These are phyloP conservation scores for Zaprionus davidi DNA, from an alignment of 1,140 invertebrate genomes.

Conservation along the genomic window DNA sequence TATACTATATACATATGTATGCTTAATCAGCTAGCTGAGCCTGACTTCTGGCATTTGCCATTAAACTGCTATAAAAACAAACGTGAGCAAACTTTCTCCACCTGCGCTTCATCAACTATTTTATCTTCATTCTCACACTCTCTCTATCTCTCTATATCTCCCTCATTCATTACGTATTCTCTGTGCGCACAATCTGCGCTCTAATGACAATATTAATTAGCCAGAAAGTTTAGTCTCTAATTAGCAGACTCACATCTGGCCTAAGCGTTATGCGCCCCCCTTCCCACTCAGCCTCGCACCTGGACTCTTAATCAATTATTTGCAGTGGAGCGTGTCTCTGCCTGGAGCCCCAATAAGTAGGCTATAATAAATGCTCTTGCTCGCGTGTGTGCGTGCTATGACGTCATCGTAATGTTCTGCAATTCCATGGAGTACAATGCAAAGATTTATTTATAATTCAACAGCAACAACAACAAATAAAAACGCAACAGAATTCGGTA, in stretches of 20 bases:
- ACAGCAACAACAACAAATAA: slow-evolving; percentile 39
- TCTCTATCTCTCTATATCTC: slow-evolving; percentile 1
- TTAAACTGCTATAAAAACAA: neutral
- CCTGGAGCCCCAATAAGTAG: slow-evolving; percentile 35
- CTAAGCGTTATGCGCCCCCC: neutral
- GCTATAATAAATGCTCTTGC: slow-evolving; percentile 25
- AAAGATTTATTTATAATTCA: slow-evolving; percentile 76
- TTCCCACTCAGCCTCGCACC: neutral
- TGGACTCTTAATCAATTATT: slow-evolving; percentile 72
- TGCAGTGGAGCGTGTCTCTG: slow-evolving; percentile 11
- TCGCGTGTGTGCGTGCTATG: slow-evolving; percentile 26
- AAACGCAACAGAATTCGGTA: slow-evolving; percentile 39
- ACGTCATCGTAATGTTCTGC: slow-evolving; percentile 58
- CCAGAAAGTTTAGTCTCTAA: slow-evolving; percentile 76
- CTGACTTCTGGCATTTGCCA: neutral
- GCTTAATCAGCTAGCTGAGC: neutral
- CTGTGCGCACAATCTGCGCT: slow-evolving; percentile 42
- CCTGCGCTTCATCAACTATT: neutral
- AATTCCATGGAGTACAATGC: slow-evolving; percentile 67
- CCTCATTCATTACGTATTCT: slow-evolving; percentile 7
- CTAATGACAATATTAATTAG: slow-evolving; percentile 82
- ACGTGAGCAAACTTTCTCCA: neutral
- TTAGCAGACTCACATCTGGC: slow-evolving; percentile 48
- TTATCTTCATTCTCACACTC: neutral
- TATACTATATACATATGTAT: neutral